phyloP scores from a whole-genome alignment of 2,113 vertebrate genomes.

The Enhydra lutris region DNA sequence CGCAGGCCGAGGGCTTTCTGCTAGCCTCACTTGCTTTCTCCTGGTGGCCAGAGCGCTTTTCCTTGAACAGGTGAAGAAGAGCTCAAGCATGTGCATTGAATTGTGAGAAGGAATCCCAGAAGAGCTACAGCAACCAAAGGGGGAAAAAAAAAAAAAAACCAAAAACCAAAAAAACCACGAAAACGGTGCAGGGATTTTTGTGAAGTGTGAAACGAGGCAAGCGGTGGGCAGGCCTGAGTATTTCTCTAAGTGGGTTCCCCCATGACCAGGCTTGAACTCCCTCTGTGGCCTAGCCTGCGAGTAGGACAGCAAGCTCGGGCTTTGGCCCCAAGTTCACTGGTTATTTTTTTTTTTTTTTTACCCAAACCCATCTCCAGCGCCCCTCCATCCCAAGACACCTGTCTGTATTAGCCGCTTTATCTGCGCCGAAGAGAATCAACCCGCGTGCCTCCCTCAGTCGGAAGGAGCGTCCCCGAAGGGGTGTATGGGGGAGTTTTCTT shows the following conservation, averaged over 20 bases:
- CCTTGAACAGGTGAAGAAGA: background rate
- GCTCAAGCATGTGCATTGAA: background rate
- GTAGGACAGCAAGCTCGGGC: background rate
- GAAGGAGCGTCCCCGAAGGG: background rate
- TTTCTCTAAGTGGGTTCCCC: background rate
- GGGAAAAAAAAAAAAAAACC: background rate
- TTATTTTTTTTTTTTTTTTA: background rate
- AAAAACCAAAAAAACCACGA: background rate
- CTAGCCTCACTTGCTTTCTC: background rate
- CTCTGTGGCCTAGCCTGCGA: background rate
- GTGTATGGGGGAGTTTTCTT: rapidly evolving
- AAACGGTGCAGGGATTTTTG: background rate
- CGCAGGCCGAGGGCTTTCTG: background rate
- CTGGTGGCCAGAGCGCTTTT: background rate
- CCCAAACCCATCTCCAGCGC: background rate
- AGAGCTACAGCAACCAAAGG: background rate
- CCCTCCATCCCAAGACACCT: background rate
- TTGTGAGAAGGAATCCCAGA: background rate
- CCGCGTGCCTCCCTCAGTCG: background rate
- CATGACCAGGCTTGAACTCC: background rate
- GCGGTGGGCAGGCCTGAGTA: background rate
- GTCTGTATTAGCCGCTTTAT: background rate
- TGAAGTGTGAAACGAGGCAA: background rate
- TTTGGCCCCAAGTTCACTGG: background rate
- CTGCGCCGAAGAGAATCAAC: rapidly evolving